phyloP scores from a whole-genome alignment of 2,113 vertebrate species.

The Percina caprodes region DNA sequence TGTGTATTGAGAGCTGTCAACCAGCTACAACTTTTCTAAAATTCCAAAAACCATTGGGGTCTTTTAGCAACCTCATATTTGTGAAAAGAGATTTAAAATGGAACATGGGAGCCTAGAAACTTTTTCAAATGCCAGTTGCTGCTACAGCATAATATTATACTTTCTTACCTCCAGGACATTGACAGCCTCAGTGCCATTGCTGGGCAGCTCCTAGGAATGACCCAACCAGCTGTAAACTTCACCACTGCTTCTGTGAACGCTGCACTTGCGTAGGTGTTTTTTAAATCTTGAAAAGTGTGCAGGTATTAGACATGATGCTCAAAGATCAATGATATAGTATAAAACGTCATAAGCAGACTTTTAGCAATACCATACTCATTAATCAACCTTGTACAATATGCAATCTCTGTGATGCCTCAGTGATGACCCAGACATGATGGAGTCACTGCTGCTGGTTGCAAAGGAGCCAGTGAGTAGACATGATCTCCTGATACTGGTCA shows the following conservation, averaged over 20 bases:
- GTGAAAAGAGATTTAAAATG: neutral
- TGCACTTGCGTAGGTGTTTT: constrained; percentile 13
- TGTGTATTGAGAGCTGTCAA: neutral
- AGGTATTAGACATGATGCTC: neutral
- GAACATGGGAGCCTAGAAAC: neutral
- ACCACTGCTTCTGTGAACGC: constrained; percentile 1
- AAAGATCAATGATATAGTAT: neutral
- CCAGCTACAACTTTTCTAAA: neutral
- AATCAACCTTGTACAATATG: neutral
- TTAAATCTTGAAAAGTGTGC: neutral
- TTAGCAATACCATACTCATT: neutral
- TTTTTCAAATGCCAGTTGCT: neutral
- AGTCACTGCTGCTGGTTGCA: constrained; percentile 8
- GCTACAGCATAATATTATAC: neutral
- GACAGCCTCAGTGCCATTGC: constrained; percentile 43
- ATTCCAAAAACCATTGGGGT: neutral
- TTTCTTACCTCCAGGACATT: constrained; percentile 22
- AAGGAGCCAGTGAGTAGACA: constrained; percentile 17
- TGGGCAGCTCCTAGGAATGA: constrained; percentile 33
- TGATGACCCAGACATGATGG: neutral
- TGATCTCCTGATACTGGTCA: constrained; percentile 7
- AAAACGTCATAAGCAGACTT: neutral
- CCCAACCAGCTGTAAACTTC: neutral
- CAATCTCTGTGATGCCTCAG: neutral
- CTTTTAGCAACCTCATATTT: neutral